Evolutionary conservation across 2,888 invertebrate species (phyloP), one percentile per base, ranked within the genome.

Genomic region (Lepidonotus clava): DNA sequence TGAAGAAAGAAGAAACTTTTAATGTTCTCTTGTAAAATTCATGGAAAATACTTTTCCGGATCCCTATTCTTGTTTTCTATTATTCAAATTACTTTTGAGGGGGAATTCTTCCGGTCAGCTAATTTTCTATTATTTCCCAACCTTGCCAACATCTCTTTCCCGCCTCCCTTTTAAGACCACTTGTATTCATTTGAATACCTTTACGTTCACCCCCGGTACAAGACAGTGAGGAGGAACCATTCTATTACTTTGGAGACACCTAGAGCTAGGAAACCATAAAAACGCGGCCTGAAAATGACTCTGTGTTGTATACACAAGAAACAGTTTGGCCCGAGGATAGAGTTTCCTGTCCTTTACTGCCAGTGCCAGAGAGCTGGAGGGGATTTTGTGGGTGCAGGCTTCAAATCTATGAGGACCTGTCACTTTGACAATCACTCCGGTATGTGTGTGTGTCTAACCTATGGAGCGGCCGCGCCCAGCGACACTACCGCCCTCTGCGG

Each of bases 381-480:
- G 28, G 11, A 24, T 61, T 61, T 61, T 61, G 28, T 24, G n/a
- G 1, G 28, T 28, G 28, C 24, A 32, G 61, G 21, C 61, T 14
- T 32, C 28, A 53, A 5, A 11, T 61, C 61, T 61, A 32, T 61
- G 61, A 61, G 24, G 28, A n/a, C 61, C 61, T 61, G 61, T 61
- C 61, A 61, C n/a, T 61, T 61, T 61, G 24, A 61, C 61, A 61
- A 61, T 61, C 61, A 61, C 28, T 61, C 61, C 24, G 61, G 61
- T 28, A 61, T 61, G 61, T 28, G 61, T 4, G 11, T n/a, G 11
- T 61, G 21, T 61, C 61, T 6, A 18, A 46, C 61, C 28, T n/a
- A 2, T 61, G 61, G 28, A 28, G 61, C 28, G 61, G 61, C 28
- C 61, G 4, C 21, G 61, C 61, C 8, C 4, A 61, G 61, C 24